phyloP scores from a whole-genome alignment of 2,888 invertebrate species.

The Druceiella hillmani region DNA sequence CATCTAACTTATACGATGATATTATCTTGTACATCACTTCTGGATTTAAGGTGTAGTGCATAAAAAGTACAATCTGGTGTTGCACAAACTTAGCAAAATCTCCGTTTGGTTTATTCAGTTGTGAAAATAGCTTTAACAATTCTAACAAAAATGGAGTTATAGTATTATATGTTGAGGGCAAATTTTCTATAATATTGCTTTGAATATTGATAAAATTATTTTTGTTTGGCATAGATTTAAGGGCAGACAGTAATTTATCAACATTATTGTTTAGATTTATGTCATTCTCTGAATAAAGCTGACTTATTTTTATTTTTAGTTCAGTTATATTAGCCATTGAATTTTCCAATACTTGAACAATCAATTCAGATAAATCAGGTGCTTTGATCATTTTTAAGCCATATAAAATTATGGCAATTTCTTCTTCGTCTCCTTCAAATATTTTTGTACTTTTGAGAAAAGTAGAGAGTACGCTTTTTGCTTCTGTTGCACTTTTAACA shows the following conservation, averaged over 20 bases:
- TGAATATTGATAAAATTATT: too few relatives aligned
- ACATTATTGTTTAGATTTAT: too few relatives aligned
- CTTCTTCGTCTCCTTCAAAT: constrained; percentile 58
- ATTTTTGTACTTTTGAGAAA: constrained; percentile 59
- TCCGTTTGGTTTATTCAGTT: too few relatives aligned
- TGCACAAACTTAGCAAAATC: too few relatives aligned
- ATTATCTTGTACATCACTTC: constrained; percentile 45
- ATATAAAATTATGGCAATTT: constrained; percentile 65
- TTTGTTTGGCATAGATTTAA: too few relatives aligned
- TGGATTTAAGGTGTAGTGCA: constrained; percentile 55
- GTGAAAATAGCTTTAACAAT: too few relatives aligned
- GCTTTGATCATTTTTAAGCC: constrained; percentile 37
- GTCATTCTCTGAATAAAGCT: too few relatives aligned
- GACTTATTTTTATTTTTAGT: constrained; percentile 32
- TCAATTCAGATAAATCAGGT: constrained; percentile 32
- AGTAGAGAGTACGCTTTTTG: constrained; percentile 48
- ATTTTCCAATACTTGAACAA: constrained; percentile 39
- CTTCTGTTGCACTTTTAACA: constrained; percentile 42
- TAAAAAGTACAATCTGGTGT: constrained; percentile 52
- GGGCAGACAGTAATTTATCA: too few relatives aligned
- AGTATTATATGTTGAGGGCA: too few relatives aligned
- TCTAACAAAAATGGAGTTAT: too few relatives aligned
- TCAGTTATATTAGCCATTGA: constrained; percentile 35
- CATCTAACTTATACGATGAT: constrained; percentile 42
- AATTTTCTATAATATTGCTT: too few relatives aligned